Evolutionary conservation across 2,113 vertebrate genomes (phyloP).

Genomic region (Bagarius yarrelli): DNA sequence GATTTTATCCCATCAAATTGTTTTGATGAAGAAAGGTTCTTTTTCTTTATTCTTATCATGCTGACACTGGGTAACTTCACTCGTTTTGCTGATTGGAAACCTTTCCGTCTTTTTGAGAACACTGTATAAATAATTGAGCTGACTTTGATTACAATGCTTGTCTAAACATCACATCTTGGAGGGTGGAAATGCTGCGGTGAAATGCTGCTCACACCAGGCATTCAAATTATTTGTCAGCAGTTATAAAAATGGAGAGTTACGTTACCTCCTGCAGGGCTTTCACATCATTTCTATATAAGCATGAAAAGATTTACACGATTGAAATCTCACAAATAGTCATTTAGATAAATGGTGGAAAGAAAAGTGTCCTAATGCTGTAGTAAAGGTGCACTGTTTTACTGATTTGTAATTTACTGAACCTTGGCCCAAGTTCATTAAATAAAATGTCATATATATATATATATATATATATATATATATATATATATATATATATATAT

Average conservation of each 20-base stretch:
- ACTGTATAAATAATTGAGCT: conserved; percentile 19
- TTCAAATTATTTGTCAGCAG: conserved; percentile 21
- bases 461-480: too few species aligned
- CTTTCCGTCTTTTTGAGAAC: conserved; percentile 11
- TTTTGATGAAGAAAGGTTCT: conserved; percentile 64
- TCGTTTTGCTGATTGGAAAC: conserved; percentile 14
- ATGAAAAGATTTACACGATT: not conserved
- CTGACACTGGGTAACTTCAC: conserved; percentile 34
- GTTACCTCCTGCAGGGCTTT: not conserved
- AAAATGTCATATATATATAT: too few species aligned
- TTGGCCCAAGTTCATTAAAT: not conserved
- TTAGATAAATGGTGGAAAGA: conserved; percentile 2
- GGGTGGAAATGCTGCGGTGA: conserved; percentile 27
- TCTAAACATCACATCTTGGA: conserved; percentile 34
- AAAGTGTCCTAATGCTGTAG: conserved; percentile 4
- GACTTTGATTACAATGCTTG: conserved; percentile 18
- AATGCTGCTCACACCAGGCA: conserved; percentile 11
- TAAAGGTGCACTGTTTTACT: conserved; percentile 21
- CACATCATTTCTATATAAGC: not conserved
- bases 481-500: too few species aligned
- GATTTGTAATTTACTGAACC: conserved; percentile 31
- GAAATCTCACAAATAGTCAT: not conserved
- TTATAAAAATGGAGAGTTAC: not conserved
- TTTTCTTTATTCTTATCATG: conserved; percentile 53
- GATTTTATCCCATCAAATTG: conserved; percentile 55